A percentile compares a stretch with the other conserved stretches of the same genome.
Conservation (phyloP, 2,113 vertebrate genomes). For the Polyodon spathula region DNA sequence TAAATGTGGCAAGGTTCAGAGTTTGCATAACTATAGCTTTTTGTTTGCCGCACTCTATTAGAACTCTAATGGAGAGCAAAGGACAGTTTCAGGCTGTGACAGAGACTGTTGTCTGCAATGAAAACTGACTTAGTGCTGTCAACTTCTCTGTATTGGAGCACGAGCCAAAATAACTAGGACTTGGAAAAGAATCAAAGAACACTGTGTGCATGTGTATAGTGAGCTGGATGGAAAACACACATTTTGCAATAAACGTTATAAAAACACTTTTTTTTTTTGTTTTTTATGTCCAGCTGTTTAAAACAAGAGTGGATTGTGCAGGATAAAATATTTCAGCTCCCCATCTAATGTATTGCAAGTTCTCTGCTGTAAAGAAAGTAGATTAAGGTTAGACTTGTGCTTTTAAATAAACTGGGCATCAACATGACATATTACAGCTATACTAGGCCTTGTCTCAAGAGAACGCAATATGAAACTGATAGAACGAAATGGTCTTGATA, state of each 20-base stretch:
- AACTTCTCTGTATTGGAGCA: not conserved
- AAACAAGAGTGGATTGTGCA: not conserved
- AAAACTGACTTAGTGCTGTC: no score
- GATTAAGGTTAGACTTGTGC: no score
- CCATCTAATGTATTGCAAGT: no score
- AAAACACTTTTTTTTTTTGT: not conserved
- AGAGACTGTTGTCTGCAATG: no score
- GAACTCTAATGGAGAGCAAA: not conserved
- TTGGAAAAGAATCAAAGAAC: not conserved
- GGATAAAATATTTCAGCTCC: no score
- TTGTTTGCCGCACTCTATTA: not conserved
- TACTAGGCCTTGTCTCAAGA: no score
- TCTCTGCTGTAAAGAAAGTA: no score
- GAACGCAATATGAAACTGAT: no score
- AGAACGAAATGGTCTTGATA: no score
- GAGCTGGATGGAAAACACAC: not conserved
- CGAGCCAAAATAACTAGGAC: not conserved
- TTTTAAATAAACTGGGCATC: no score
- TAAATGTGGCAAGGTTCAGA: conserved; percentile 2
- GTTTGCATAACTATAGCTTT: conserved; percentile 13
- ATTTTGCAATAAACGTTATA: conserved; percentile 1
- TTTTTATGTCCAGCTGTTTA: not conserved
- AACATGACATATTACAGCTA: no score
- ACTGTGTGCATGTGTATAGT: not conserved
- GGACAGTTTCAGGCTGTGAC: not conserved